These are phyloP conservation scores for Archilochus colubris DNA, from an alignment of 2,113 vertebrate species.

Conservation along the genomic window DNA sequence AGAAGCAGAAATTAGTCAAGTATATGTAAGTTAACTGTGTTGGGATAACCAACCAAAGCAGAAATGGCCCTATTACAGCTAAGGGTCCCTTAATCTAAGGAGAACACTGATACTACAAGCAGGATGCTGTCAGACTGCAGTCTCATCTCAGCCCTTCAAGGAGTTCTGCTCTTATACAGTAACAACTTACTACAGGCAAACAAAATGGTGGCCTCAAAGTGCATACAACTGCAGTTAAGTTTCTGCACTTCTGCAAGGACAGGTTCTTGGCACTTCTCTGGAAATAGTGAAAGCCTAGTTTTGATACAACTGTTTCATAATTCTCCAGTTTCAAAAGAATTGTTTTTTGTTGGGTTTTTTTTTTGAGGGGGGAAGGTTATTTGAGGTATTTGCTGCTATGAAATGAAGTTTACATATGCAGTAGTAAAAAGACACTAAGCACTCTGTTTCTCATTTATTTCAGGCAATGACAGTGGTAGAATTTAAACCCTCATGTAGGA, in stretches of 20 bases:
- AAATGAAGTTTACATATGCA: constrained; percentile 42
- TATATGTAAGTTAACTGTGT: background rate
- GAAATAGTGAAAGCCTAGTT: background rate
- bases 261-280: background rate
- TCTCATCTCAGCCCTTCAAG: background rate
- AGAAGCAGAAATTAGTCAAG: constrained; percentile 4
- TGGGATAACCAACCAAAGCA: background rate
- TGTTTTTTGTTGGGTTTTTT: too few species aligned
- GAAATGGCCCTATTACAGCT: background rate
- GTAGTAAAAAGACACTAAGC: constrained; percentile 59
- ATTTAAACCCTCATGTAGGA: constrained; percentile 61
- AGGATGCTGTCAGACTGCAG: background rate
- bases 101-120: rapidly evolving
- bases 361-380: background rate
- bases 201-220: background rate
- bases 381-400: constrained; percentile 24
- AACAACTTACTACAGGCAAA: background rate
- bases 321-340: background rate
- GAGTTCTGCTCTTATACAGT: background rate
- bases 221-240: background rate
- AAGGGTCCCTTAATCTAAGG: background rate
- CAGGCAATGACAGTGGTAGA: constrained; percentile 66
- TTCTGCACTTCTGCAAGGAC: background rate
- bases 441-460: constrained; percentile 79
- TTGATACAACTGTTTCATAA: background rate